Base-by-base conservation (phyloP, 1,140 invertebrate genomes). In the Drosophila orena region DNA sequence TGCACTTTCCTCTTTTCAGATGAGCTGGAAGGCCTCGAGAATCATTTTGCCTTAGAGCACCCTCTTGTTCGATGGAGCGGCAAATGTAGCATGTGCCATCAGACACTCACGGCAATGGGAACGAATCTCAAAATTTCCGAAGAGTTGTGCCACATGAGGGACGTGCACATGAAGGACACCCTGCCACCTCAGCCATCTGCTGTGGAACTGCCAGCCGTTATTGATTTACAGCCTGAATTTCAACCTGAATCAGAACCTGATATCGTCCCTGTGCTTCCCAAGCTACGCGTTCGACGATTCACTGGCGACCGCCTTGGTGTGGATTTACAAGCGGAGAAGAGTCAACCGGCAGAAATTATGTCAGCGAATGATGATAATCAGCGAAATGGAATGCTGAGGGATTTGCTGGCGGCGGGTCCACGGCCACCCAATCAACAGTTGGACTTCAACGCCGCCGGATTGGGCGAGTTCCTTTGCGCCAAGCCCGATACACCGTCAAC, bases 1-100 rank as follows among this genome's bases (percentile, higher is more conserved):
- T 91, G 88, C 40, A 42, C 40, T 10, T 91, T 91, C 22, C 65
- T 83, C 0, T 90, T 75, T 34, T 84, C 89, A 3, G 70, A 89
- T 22, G 77, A 89, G 17, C 24, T 69, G n/a, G 77, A 78, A 27
- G 88, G 80, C 2, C 55, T 91, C 1, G 64, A 85, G 43, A 79
- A 64, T 38, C 89, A 91, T 43, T 77, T 91, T 40, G 24, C 22
- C 1, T 7, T n/a, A 2, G 77, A 91, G 1, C 89, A 91, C 75
- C 71, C 70, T 4, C 22, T 2, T 12, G 50, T 64, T 20, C 46
- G 38, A 10, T 91, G 90, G 90, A 69, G 59, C 14, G 90, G 90
- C 2, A 38, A 47, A n/a, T 91, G 90, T 38, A 14, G 37, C 40
- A 30, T 91, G 88, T 40, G 43, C 65, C 30, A 10, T 30, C 30